phyloP scores from a whole-genome alignment of 2,888 invertebrate genomes.

The Phragmatobia fuliginosa region DNA sequence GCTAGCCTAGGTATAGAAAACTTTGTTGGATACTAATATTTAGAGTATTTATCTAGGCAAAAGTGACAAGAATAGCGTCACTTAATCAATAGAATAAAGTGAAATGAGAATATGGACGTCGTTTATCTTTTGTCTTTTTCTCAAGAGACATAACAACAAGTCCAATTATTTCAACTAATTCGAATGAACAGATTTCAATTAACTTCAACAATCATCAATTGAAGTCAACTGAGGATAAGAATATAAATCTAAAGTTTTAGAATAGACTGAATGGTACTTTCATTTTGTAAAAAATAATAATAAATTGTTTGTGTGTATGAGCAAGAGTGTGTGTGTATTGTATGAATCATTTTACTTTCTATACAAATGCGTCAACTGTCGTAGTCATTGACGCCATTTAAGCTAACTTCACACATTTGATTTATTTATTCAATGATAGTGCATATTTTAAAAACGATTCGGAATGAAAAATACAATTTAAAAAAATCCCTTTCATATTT shows the following conservation, averaged over 20 bases:
- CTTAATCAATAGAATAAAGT: neutral
- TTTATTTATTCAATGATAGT: too few species aligned
- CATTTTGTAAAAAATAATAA: neutral
- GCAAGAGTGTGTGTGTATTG: neutral
- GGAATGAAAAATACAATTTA: too few species aligned
- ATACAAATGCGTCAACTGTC: conserved; percentile 1
- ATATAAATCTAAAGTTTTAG: neutral
- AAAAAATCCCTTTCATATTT: too few species aligned
- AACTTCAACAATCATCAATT: neutral
- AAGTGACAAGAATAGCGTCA: neutral
- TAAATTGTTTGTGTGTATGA: neutral
- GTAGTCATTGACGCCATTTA: conserved; percentile 27
- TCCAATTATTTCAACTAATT: neutral
- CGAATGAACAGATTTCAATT: neutral
- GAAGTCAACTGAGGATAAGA: neutral
- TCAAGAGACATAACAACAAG: neutral
- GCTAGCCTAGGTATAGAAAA: too few species aligned
- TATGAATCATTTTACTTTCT: conserved; percentile 4
- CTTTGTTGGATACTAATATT: neutral
- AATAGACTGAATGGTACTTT: neutral
- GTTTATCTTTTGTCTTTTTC: neutral
- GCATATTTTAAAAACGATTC: too few species aligned
- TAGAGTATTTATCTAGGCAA: neutral
- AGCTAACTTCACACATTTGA: neutral
- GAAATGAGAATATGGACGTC: neutral